These are phyloP conservation scores for Lepus townsendii DNA, from an alignment of 2,797 vertebrate genomes.

Conservation along the genomic window DNA sequence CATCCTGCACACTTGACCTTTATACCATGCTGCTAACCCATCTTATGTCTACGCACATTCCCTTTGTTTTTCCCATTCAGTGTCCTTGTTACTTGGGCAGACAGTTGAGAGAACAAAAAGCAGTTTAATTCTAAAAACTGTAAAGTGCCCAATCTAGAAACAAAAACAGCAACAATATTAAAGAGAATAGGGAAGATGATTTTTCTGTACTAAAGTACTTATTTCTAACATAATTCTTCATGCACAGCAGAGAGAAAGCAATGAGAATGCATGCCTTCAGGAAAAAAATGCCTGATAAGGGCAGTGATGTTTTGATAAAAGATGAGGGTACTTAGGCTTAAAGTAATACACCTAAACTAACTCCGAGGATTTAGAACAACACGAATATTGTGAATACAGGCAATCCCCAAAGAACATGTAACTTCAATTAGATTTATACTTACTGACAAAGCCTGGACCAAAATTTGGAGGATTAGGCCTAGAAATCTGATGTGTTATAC, in stretches of 20 bases:
- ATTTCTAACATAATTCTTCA: constrained; percentile 70
- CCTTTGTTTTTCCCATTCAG: constrained; percentile 60
- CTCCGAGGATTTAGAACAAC: constrained; percentile 60
- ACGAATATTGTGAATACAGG: constrained; percentile 64
- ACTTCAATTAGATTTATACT: constrained; percentile 88
- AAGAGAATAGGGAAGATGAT: constrained; percentile 65
- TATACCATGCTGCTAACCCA: constrained; percentile 74
- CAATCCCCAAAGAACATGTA: constrained; percentile 73
- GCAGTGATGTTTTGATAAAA: not conserved
- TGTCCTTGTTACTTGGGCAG: constrained; percentile 58
- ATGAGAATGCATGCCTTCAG: constrained; percentile 70
- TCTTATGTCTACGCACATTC: not conserved
- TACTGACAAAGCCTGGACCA: constrained; percentile 98
- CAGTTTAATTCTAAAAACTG: constrained; percentile 2
- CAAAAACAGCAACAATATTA: constrained; percentile 44
- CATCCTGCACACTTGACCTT: constrained; percentile 33
- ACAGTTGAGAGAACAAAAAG: constrained; percentile 60
- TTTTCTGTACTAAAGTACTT: constrained; percentile 64
- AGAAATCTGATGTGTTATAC: constrained; percentile 94
- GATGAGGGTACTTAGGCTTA: constrained; percentile 55
- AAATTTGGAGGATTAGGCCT: constrained; percentile 98
- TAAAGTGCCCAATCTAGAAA: constrained; percentile 59
- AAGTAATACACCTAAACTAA: constrained; percentile 54
- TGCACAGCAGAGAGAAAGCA: constrained; percentile 65
- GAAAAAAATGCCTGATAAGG: not conserved